A percentile compares a stretch with the other conserved stretches of the same genome.
These are phyloP conservation scores for Pogonocherus hispidulus DNA, from an alignment of 2,888 invertebrate species.

Conservation along the genomic window DNA sequence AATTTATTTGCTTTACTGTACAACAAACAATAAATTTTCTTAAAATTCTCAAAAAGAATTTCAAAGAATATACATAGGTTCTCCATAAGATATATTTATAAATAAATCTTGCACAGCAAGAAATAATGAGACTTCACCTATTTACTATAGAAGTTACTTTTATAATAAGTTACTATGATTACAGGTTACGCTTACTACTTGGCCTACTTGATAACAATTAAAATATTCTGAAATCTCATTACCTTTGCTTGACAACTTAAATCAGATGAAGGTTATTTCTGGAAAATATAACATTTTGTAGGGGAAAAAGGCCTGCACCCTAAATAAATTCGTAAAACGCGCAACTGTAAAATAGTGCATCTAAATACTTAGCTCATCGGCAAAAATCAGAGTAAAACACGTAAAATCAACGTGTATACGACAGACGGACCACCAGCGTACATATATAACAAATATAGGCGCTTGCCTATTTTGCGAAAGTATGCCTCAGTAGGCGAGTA, in stretches of 20 bases:
- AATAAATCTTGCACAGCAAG: conserved; percentile 44
- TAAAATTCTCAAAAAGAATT: conserved; percentile 33
- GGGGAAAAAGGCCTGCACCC: background rate
- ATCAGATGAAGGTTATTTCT: background rate
- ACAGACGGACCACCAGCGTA: too few species aligned
- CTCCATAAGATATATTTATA: conserved; percentile 21
- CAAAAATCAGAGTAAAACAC: too few species aligned
- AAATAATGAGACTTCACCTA: conserved; percentile 38
- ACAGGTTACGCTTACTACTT: background rate
- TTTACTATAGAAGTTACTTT: background rate
- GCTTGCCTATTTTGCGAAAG: too few species aligned
- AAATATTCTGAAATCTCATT: conserved; percentile 7
- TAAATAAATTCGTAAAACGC: too few species aligned
- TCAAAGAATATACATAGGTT: conserved; percentile 32
- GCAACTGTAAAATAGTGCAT: too few species aligned
- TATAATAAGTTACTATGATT: background rate
- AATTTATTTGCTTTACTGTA: conserved; percentile 45
- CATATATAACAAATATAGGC: too few species aligned
- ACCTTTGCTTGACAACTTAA: conserved; percentile 3
- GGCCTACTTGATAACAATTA: background rate
- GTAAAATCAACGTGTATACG: too few species aligned
- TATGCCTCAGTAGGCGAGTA: too few species aligned
- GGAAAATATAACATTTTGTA: background rate
- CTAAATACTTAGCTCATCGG: too few species aligned
- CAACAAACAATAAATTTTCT: conserved; percentile 44